Evolutionary conservation across 1,140 invertebrate species (phyloP), one percentile per base, ranked within the genome.

Genomic region (Harlomillsia oculata): DNA sequence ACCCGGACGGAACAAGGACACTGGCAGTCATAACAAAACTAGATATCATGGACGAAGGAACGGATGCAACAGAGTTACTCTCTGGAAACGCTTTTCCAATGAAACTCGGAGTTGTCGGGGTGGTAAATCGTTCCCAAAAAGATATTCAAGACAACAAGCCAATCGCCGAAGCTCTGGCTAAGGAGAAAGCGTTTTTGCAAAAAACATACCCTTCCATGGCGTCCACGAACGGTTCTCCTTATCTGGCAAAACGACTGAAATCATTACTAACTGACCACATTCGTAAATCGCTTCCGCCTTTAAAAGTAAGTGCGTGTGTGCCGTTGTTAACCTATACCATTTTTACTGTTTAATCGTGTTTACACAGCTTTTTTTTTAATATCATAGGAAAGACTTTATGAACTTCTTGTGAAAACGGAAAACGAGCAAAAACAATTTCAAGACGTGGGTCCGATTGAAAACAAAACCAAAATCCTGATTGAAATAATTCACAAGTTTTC

Each of bases 401-500:
- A n/a, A n/a, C n/a, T n/a, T n/a, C n/a, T n/a, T n/a, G n/a, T n/a
- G n/a, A n/a, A n/a, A n/a, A n/a, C n/a, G n/a, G n/a, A n/a, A n/a
- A n/a, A n/a, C n/a, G n/a, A n/a, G n/a, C n/a, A n/a, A n/a, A n/a
- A n/a, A n/a, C n/a, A n/a, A n/a, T n/a, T n/a, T n/a, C n/a, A n/a
- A n/a, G n/a, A n/a, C n/a, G n/a, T n/a, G n/a, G n/a, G n/a, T n/a
- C n/a, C n/a, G n/a, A n/a, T n/a, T n/a, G 82, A 83, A 14, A 92
- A 97, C 70, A 94, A 92, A 72, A 34, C 11, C 16, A 89, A 95
- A 74, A 91, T 92, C 0, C 71, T 99, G 3, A 74, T 99, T 18
- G 93, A 98, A 76, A 97, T 99, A 39, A 97, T 99, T 43, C 98
- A 95, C 1, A 95, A 96, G 74, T 99, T 99, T 75, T 89, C 95